phyloP scores from a whole-genome alignment of 1,140 invertebrate genomes.

The Sarcophaga bullata region DNA sequence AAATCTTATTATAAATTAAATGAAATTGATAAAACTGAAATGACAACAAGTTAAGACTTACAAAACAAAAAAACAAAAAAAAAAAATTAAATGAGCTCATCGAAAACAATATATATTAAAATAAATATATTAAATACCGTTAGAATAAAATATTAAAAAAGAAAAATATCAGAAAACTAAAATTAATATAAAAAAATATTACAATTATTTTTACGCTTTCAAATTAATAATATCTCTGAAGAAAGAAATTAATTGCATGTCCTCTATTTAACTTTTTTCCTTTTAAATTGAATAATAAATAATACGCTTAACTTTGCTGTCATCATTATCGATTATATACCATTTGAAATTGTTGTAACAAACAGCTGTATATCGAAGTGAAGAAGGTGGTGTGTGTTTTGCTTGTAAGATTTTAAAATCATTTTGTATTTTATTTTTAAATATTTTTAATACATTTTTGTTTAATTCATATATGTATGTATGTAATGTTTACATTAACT shows the following conservation, averaged over 20 bases:
- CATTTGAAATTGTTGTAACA: no score
- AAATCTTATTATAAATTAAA: no score
- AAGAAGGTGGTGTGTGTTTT: no score
- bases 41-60: conserved; percentile 37
- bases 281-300: neutral
- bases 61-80: conserved; percentile 12
- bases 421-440: no score
- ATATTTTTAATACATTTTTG: no score
- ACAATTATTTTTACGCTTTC: neutral
- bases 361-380: no score
- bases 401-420: no score
- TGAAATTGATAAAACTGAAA: neutral
- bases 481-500: no score
- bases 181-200: neutral
- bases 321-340: no score
- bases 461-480: no score
- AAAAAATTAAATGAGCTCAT: neutral
- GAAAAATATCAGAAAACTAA: neutral
- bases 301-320: neutral
- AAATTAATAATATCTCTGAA: neutral
- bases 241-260: neutral
- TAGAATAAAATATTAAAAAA: no score
- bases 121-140: neutral
- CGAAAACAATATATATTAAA: neutral
- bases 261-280: neutral